Evolutionary conservation across 2,888 invertebrate genomes (phyloP).

Genomic region (Ceraclea dissimilis): DNA sequence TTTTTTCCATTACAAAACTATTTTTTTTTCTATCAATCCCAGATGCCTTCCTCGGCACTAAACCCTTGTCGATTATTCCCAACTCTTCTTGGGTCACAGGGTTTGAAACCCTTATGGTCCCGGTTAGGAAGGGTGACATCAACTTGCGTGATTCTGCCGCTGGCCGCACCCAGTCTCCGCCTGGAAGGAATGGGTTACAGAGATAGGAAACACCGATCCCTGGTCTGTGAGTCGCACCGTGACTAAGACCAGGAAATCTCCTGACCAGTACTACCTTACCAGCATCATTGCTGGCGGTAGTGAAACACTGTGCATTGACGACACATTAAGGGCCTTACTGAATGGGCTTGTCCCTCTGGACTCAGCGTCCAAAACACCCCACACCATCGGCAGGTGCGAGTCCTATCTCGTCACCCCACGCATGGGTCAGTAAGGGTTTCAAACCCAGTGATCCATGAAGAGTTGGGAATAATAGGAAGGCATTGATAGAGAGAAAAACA

Average conservation of each 20-base stretch:
- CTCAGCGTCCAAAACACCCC: not conserved
- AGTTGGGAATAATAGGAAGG: not conserved
- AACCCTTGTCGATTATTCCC: not conserved
- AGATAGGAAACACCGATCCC: too few species aligned
- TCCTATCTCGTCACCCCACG: not conserved
- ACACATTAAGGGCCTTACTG: not conserved
- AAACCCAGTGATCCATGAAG: not conserved
- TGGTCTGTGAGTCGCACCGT: too few species aligned
- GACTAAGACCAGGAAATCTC: too few species aligned
- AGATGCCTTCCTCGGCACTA: too few species aligned
- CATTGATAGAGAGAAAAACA: too few species aligned
- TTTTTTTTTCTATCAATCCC: too few species aligned
- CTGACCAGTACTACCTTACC: too few species aligned
- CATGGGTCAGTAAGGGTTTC: not conserved
- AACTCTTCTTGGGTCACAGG: not conserved
- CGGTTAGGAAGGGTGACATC: not conserved
- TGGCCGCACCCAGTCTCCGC: too few species aligned
- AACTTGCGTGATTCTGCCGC: not conserved
- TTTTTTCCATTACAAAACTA: too few species aligned
- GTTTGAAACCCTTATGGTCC: not conserved
- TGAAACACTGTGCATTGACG: too few species aligned
- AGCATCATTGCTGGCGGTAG: too few species aligned
- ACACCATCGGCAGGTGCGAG: not conserved
- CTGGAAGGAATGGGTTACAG: slow-evolving; percentile 7
- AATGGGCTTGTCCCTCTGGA: slow-evolving; percentile 10